Percentiles rank a stretch among this genome's conserved stretches.
These are phyloP conservation scores for Dicyrtoma fusca DNA, from an alignment of 2,888 invertebrate species.

Conservation along the genomic window DNA sequence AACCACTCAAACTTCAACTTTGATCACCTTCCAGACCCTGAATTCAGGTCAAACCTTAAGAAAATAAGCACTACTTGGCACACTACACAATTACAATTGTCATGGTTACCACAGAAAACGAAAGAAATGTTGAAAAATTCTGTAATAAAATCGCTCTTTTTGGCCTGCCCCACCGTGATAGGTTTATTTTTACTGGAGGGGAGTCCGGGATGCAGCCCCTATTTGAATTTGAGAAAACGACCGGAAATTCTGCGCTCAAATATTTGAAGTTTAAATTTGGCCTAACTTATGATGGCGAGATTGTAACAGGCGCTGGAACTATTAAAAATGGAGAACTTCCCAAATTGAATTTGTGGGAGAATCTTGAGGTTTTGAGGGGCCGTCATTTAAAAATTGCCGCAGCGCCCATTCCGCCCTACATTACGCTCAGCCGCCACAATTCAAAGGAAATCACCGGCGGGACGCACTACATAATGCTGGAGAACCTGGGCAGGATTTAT, in stretches of 20 bases:
- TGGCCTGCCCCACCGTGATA: neutral
- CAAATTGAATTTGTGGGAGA: neutral
- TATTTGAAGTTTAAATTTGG: neutral
- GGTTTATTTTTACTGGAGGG: neutral
- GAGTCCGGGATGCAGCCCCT: neutral
- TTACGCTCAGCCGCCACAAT: too few relatives aligned
- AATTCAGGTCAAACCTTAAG: neutral
- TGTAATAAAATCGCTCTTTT: neutral
- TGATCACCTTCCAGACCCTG: constrained; percentile 7
- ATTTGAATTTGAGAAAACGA: too few relatives aligned
- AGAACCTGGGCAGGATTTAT: neutral
- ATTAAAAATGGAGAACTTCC: neutral
- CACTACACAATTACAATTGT: neutral
- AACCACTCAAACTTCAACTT: neutral
- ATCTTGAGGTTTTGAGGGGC: too few relatives aligned
- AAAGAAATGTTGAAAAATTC: neutral
- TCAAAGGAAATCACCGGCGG: too few relatives aligned
- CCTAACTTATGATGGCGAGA: too few relatives aligned
- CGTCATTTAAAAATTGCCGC: too few relatives aligned
- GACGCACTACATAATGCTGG: neutral
- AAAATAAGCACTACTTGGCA: constrained; percentile 1
- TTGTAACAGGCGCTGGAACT: neutral
- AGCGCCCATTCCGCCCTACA: too few relatives aligned
- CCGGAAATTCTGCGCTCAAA: too few relatives aligned
- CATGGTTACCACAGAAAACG: neutral